These are phyloP conservation scores for Gnatocerus cornutus DNA, from an alignment of 2,888 invertebrate species.

Conservation along the genomic window DNA sequence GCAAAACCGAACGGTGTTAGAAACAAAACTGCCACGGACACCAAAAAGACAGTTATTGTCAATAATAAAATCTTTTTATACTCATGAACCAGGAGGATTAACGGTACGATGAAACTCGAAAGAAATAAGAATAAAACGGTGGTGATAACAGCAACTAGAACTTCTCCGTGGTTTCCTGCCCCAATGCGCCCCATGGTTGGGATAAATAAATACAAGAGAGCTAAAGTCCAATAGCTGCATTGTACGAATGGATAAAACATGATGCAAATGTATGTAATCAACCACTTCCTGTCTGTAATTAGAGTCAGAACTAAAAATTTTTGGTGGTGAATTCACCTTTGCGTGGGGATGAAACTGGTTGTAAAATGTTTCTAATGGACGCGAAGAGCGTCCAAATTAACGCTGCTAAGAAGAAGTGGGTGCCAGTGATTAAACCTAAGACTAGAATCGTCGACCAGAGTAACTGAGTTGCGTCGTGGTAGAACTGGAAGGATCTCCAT, in stretches of 20 bases:
- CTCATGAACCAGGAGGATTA: constrained; percentile 71
- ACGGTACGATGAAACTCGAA: constrained; percentile 71
- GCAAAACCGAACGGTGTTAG: constrained; percentile 83
- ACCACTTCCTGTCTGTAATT: constrained; percentile 72
- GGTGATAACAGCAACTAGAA: constrained; percentile 75
- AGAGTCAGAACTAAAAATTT: too few relatives aligned
- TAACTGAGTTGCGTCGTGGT: constrained; percentile 74
- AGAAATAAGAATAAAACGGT: constrained; percentile 70
- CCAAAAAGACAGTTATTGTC: constrained; percentile 72
- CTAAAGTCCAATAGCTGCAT: constrained; percentile 81
- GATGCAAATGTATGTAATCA: constrained; percentile 73
- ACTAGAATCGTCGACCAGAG: constrained; percentile 75
- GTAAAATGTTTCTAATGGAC: constrained; percentile 73
- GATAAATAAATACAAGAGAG: constrained; percentile 82
- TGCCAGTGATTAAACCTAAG: constrained; percentile 73
- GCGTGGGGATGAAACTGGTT: constrained; percentile 60
- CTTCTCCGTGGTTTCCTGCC: constrained; percentile 80
- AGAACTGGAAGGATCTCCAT: constrained; percentile 75
- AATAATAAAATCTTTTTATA: constrained; percentile 73
- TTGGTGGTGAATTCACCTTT: too few relatives aligned
- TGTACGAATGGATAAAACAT: constrained; percentile 78
- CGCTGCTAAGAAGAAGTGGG: constrained; percentile 81
- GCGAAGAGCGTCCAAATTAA: constrained; percentile 79
- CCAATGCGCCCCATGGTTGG: constrained; percentile 89
- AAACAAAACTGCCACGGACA: constrained; percentile 74